Evolutionary conservation across 1,140 invertebrate genomes (phyloP).

Genomic region (Drosophila parabipectinata): DNA sequence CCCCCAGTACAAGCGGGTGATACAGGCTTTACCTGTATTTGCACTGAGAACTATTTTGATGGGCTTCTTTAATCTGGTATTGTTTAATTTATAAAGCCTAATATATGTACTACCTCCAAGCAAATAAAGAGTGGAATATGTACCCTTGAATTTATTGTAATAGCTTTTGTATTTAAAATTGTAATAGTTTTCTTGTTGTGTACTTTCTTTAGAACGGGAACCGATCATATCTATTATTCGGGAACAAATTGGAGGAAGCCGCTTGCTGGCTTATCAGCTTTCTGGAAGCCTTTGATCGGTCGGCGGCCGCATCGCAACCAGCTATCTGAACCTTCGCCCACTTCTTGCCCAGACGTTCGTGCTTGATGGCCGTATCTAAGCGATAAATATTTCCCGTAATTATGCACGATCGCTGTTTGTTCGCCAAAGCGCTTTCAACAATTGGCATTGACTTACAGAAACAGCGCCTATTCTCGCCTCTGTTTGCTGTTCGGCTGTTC

Average conservation of each 20-base stretch:
- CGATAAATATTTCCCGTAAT: slow-evolving; percentile 54
- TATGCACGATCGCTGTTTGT: slow-evolving; percentile 49
- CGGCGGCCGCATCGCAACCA: neutral
- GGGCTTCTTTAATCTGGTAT: neutral
- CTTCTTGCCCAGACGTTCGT: slow-evolving; percentile 16
- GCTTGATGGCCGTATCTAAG: slow-evolving; percentile 33
- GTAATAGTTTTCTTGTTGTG: neutral
- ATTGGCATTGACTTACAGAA: slow-evolving; percentile 73
- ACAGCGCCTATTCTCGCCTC: slow-evolving; percentile 35
- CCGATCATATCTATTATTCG: neutral
- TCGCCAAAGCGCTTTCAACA: slow-evolving; percentile 38
- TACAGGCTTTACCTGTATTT: neutral
- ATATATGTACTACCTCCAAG: too few species aligned
- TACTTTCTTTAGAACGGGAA: neutral
- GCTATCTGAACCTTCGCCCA: slow-evolving; percentile 10
- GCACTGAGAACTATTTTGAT: neutral
- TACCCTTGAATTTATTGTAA: too few species aligned
- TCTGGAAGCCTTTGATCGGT: slow-evolving; percentile 14
- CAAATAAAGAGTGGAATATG: too few species aligned
- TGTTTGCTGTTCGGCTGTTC: slow-evolving; percentile 19
- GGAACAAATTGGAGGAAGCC: slow-evolving; percentile 4
- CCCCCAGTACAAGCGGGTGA: slow-evolving; percentile 9
- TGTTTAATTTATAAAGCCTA: neutral
- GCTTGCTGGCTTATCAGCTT: neutral
- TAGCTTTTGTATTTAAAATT: neutral